Conservation (phyloP, 2,113 vertebrate species). For the human (Homo sapiens) region DNA sequence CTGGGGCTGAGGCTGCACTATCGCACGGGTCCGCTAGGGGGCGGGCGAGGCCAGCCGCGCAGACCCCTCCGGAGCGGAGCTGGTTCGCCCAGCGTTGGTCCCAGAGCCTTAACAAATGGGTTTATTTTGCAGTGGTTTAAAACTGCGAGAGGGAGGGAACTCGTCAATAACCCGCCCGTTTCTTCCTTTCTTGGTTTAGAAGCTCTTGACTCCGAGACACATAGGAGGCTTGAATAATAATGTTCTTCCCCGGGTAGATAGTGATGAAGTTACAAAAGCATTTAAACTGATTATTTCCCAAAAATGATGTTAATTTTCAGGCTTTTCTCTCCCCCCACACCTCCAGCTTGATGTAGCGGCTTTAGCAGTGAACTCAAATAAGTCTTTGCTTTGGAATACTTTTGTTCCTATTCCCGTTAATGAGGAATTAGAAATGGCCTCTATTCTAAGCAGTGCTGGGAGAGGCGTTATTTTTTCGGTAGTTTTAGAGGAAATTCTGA, state of each 20-base stretch:
- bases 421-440: background rate
- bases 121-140: background rate
- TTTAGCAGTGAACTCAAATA: background rate
- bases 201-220: background rate
- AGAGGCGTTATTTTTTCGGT: background rate
- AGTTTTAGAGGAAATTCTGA: background rate
- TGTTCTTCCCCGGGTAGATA: background rate
- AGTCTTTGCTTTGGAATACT: background rate
- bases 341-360: background rate
- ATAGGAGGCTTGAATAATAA: background rate
- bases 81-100: too few species aligned
- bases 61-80: background rate
- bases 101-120: background rate
- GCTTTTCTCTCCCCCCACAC: background rate
- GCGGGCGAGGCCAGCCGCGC: background rate
- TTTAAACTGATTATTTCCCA: background rate
- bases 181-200: slow-evolving; percentile 67
- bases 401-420: background rate
- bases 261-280: slow-evolving; percentile 42
- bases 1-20: background rate
- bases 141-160: background rate
- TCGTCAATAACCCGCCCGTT: background rate
- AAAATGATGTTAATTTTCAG: background rate
- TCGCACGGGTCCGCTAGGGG: slow-evolving; percentile 25
- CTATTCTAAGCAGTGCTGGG: background rate